Percentiles rank a stretch among this genome's conserved stretches.
These are phyloP conservation scores for Asarcornis scutulata DNA, from an alignment of 2,113 vertebrate species.

Conservation along the genomic window DNA sequence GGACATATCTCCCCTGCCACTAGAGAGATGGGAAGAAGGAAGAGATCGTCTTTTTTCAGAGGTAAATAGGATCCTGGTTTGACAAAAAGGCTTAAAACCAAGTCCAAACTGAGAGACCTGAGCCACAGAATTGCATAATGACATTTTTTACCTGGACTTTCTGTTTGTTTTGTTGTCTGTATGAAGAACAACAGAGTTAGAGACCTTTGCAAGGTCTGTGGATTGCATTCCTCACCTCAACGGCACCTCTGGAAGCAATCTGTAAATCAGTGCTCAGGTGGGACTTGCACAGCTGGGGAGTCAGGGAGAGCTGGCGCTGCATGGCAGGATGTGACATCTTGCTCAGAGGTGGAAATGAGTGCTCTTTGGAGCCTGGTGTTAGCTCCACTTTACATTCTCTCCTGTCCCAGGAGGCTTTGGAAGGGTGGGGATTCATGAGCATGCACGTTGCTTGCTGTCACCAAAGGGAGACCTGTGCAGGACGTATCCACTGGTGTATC, in stretches of 20 bases:
- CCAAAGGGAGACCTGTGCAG: background rate
- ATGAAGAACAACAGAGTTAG: background rate
- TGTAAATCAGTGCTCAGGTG: background rate
- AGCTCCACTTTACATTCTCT: background rate
- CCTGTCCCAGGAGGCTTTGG: background rate
- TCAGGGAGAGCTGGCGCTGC: fast-evolving
- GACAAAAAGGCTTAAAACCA: background rate
- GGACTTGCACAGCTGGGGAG: fast-evolving
- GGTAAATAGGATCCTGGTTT: background rate
- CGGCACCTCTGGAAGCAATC: background rate
- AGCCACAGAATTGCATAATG: background rate
- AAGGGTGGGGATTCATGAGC: background rate
- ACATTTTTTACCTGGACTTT: fast-evolving
- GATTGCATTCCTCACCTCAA: background rate
- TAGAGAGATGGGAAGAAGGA: background rate
- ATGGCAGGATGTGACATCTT: background rate
- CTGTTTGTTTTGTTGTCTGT: background rate
- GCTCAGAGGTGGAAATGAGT: background rate
- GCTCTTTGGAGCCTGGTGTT: background rate
- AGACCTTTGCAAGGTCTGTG: background rate
- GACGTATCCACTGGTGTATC: fast-evolving
- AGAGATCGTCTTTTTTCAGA: background rate
- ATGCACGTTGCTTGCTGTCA: background rate
- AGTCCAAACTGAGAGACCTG: background rate
- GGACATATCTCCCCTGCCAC: background rate